Base-by-base conservation (phyloP, 2,797 vertebrate species). In the Cichlasoma orientale region DNA sequence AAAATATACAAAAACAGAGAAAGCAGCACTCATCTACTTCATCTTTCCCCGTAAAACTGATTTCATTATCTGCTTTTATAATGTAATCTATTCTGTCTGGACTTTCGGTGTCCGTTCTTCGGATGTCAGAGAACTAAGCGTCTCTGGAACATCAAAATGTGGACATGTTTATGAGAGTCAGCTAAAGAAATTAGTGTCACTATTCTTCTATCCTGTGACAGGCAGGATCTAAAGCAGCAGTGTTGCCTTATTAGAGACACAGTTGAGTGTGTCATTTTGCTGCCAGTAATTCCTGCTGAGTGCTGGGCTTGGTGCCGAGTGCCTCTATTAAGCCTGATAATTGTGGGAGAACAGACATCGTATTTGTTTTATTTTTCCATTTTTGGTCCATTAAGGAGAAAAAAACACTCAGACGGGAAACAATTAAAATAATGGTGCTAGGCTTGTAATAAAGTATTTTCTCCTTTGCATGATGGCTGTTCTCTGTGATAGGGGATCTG, bases 221-320 rank as follows among this genome's bases (percentile, higher is more conserved):
- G 70, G 44, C 78, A 27, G 69, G 63, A 83, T 84, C 57, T 58
- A 63, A 82, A 75, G 72, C 83, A 69, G 55, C 11, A 31, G 18
- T 21, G 78, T 25, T 36, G 71, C 38, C 74, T 81, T 78, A 74
- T 83, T 73, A 78, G 31, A 82, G 53, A 58, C 52, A 74, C 71
- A 79, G 78, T 75, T 29, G 77, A 89, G 78, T 80, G 77, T 82
- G 77, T 83, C 87, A 75, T 78, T 87, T 69, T 9, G 70, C 82
- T 88, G 83, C 77, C 83, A 78, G 82, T 87, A 80, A 87, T 82
- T 90, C 85, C 83, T 80, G 79, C 79, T 79, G 81, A 88, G 89
- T 78, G 86, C 87, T 63, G 66, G 71, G 82, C 84, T 74, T 59
- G 21, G 68, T 78, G 82, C 85, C 74, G 3, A 80, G 77, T 77